phyloP scores from a whole-genome alignment of 2,797 vertebrate genomes.

The Yasuhikotakia modesta region DNA sequence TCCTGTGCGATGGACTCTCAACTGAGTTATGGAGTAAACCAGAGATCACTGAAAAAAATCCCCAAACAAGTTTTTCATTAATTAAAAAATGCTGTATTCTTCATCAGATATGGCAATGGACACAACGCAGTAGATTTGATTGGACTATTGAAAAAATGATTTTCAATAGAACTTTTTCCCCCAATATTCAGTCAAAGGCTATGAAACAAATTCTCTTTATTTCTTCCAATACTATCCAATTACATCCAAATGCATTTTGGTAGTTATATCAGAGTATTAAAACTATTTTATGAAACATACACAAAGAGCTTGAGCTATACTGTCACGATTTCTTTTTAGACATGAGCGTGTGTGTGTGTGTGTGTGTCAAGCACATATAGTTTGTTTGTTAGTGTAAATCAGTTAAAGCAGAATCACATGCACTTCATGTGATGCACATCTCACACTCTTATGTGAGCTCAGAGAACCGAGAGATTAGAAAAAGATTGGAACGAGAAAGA shows the following conservation, averaged over 20 bases:
- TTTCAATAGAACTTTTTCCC: too few species aligned
- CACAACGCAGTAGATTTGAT: too few species aligned
- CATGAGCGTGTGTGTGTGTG: not conserved
- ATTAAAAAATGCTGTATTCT: too few species aligned
- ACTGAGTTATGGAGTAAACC: too few species aligned
- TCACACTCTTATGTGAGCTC: slow-evolving; percentile 26
- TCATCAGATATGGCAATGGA: too few species aligned
- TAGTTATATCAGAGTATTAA: slow-evolving; percentile 3
- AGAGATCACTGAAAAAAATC: too few species aligned
- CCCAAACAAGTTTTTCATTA: too few species aligned
- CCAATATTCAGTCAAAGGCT: too few species aligned
- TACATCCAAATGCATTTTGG: not conserved
- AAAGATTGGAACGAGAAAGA: not conserved
- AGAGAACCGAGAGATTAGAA: slow-evolving; percentile 29
- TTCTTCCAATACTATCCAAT: not conserved
- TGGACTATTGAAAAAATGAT: too few species aligned
- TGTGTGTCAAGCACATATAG: not conserved
- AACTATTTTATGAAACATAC: not conserved
- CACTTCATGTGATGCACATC: slow-evolving; percentile 40
- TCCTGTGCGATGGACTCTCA: not conserved
- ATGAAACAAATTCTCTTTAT: not conserved
- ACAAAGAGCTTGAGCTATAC: not conserved
- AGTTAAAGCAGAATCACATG: slow-evolving; percentile 35
- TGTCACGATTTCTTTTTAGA: not conserved
- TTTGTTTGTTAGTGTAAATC: not conserved